Percentiles rank a stretch among this genome's conserved stretches.
These are phyloP conservation scores for Xiphorhynchus elegans DNA, from an alignment of 2,113 vertebrate species.

Conservation along the genomic window DNA sequence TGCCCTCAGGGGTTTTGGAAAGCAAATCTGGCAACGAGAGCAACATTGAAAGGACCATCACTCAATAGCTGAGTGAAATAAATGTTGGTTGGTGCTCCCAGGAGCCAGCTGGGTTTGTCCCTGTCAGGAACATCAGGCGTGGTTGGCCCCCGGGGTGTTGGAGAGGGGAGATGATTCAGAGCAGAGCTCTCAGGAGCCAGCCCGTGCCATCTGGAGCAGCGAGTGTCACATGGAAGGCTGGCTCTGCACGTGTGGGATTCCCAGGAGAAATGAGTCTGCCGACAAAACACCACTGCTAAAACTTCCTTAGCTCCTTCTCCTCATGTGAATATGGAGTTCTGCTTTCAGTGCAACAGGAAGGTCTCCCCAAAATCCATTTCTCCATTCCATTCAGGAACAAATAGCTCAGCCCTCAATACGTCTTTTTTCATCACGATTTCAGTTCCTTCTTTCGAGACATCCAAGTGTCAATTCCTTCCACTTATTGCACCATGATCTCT, in stretches of 20 bases:
- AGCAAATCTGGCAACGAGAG: conserved; percentile 5
- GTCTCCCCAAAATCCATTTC: background rate
- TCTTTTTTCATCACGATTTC: background rate
- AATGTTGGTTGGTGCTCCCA: background rate
- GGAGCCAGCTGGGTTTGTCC: conserved; percentile 39
- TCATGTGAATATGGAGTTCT: background rate
- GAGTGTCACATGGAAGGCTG: background rate
- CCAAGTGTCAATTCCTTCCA: background rate
- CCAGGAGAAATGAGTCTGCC: background rate
- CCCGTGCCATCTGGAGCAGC: background rate
- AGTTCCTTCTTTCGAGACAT: background rate
- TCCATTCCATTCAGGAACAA: background rate
- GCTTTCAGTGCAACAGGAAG: background rate
- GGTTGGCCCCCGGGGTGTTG: background rate
- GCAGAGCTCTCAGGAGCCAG: background rate
- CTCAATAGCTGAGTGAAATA: conserved; percentile 30
- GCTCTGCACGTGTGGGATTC: conserved; percentile 12
- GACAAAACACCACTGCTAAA: background rate
- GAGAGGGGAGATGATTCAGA: background rate
- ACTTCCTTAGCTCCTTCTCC: background rate
- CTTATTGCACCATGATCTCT: background rate
- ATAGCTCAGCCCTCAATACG: background rate
- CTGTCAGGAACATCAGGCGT: conserved; percentile 27
- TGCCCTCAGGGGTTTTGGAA: background rate
- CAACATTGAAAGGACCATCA: background rate